Evolutionary conservation across 2,888 invertebrate genomes (phyloP).

Genomic region (Leptopilina myrica): DNA sequence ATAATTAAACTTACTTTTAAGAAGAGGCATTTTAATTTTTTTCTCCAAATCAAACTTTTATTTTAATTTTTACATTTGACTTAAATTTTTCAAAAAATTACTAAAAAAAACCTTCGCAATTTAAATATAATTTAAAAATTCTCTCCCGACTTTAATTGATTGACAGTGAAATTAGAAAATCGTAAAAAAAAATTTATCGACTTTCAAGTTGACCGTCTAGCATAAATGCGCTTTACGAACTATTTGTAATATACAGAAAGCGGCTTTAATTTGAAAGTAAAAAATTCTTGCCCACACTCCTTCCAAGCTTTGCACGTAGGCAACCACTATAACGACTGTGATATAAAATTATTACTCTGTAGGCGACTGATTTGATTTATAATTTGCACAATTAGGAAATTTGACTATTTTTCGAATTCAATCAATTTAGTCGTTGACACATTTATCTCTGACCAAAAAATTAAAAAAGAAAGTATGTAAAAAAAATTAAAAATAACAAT

Average conservation of each 20-base stretch:
- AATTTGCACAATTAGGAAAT: not conserved
- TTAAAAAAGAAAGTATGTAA: too few species aligned
- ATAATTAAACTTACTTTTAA: slow-evolving; percentile 4
- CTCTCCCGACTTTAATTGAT: too few species aligned
- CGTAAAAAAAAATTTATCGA: not conserved
- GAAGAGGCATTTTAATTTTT: slow-evolving; percentile 27
- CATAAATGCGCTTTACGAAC: not conserved
- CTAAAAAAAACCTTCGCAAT: too few species aligned
- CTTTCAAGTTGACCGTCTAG: not conserved
- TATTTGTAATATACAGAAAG: not conserved
- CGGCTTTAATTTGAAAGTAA: slow-evolving; percentile 11
- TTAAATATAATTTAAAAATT: not conserved
- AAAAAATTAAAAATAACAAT: too few species aligned
- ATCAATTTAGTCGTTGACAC: not conserved
- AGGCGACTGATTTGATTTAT: not conserved
- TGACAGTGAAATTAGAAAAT: not conserved
- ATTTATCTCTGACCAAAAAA: too few species aligned
- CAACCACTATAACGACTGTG: slow-evolving; percentile 17
- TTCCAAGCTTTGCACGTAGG: slow-evolving; percentile 10
- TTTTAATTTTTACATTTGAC: not conserved
- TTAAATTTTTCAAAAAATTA: not conserved
- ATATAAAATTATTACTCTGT: slow-evolving; percentile 4
- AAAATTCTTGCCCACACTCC: slow-evolving; percentile 16
- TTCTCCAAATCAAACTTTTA: not conserved
- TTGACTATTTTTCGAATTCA: not conserved